Evolutionary conservation across 1,140 invertebrate genomes (phyloP).

Genomic region (Charaxes varanes): DNA sequence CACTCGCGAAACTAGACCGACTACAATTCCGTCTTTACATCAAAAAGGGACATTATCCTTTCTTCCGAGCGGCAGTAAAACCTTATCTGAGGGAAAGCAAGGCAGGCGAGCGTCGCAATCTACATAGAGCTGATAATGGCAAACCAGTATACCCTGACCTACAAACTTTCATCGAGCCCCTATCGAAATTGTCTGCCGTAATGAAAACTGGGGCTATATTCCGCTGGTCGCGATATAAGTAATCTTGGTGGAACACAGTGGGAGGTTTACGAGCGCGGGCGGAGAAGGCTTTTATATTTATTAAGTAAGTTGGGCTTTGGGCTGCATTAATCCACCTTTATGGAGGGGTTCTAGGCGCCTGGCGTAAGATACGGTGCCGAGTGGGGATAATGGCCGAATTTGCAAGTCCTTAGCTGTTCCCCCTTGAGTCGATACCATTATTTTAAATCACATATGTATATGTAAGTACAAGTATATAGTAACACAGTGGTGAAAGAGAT

Average conservation of each 20-base stretch:
- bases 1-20: constrained; percentile 19
- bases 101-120: constrained; percentile 57
- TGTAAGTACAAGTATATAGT: no score
- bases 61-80: constrained; percentile 59
- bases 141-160: constrained; percentile 38
- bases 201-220: constrained; percentile 50
- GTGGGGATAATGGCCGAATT: constrained; percentile 21
- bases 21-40: constrained; percentile 52
- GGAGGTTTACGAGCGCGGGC: constrained; percentile 66
- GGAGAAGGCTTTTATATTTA: constrained; percentile 73
- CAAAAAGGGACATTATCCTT: constrained; percentile 68
- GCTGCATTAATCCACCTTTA: constrained; percentile 71
- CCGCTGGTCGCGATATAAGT: constrained; percentile 57
- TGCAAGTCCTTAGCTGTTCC: constrained; percentile 17
- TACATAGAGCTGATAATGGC: constrained; percentile 70
- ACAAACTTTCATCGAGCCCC: constrained; percentile 26
- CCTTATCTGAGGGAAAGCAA: constrained; percentile 70
- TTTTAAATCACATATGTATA: constrained; percentile 16
- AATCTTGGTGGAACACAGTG: constrained; percentile 65
- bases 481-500: no score
- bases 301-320: constrained; percentile 73
- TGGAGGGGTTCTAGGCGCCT: constrained; percentile 51
- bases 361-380: constrained; percentile 16
- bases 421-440: constrained; percentile 11
- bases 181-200: constrained; percentile 25